A percentile compares a stretch with the other conserved stretches of the same genome.
Evolutionary conservation across 1,140 invertebrate species (phyloP).

Genomic region (Eumeta japonica): DNA sequence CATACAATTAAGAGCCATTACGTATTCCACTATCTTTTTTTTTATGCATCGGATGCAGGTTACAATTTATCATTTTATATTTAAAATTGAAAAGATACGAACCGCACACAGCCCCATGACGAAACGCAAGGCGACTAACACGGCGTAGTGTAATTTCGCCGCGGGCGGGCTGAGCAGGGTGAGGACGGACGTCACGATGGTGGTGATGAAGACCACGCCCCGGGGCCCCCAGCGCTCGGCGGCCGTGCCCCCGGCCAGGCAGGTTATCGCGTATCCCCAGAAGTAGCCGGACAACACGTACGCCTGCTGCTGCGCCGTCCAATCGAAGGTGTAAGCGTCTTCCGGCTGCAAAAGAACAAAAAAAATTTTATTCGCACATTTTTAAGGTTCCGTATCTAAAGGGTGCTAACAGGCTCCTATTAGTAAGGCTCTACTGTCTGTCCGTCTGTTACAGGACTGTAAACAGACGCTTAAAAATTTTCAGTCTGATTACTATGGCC

Average conservation of each 20-base stretch:
- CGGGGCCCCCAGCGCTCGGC: slow-evolving; percentile 74
- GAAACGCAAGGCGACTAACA: slow-evolving; percentile 64
- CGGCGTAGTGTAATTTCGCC: slow-evolving; percentile 61
- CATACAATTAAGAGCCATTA: no score
- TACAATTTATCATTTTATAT: no score
- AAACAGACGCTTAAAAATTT: no score
- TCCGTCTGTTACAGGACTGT: no score
- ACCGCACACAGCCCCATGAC: slow-evolving; percentile 67
- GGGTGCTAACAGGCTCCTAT: no score
- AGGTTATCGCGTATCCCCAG: slow-evolving; percentile 58
- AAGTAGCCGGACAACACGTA: slow-evolving; percentile 44
- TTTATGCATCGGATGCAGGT: no score
- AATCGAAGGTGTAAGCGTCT: slow-evolving; percentile 35
- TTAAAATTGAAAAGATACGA: no score
- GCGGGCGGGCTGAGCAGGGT: slow-evolving; percentile 68
- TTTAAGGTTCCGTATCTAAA: no score
- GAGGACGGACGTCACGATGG: slow-evolving; percentile 67
- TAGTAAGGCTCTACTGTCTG: no score
- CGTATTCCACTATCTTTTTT: no score
- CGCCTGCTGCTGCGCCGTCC: slow-evolving; percentile 40
- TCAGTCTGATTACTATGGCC: no score
- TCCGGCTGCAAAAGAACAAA: slow-evolving; percentile 34
- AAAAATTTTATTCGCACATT: background rate
- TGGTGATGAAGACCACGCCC: slow-evolving; percentile 67
- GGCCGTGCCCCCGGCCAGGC: slow-evolving; percentile 66